Evolutionary conservation across 2,888 invertebrate species (phyloP), one percentile per base, ranked within the genome.

Genomic region (Campopleginae sp.): DNA sequence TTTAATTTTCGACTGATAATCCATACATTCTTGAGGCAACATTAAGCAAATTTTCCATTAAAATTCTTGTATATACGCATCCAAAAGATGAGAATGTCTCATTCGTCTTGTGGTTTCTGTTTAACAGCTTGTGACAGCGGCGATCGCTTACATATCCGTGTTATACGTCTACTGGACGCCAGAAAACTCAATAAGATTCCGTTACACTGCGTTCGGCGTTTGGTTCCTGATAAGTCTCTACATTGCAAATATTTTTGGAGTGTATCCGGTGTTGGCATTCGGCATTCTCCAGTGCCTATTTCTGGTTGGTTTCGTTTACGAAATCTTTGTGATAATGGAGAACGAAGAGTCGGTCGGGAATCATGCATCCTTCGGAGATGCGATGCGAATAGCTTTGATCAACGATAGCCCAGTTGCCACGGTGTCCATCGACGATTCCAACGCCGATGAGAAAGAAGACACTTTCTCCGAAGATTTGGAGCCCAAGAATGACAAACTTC

Each of bases 161-260:
- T 95, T 98, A 0, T 95, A 96, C 87, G 94, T 97, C 74, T 94
- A 96, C 88, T 98, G 98, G 98, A 96, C 95, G 48, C 96, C 96
- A 0, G 94, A 96, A 85, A 96, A 96, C 85, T 96, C 96, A 23
- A 94, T 94, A 7, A 94, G 95, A 78, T 96, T 97, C 91, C 95
- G 96, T 58, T 95, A 96, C 72, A 95, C 96, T 12, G 96, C 98
- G 0, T 96, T 96, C 87, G 94, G 95, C 0, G 93, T 97, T 31
- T 98, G 98, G 98, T 94, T 97, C 17, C 94, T 97, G 5, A 94
- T 97, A 46, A 96, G 97, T 27, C 96, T 97, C 87, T 97, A 96
- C 91, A 89, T 97, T 14, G 96, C 98, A 66, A 96, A 97, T 88
- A 95, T 96, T 51, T 95, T 97, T 1, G 97, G 97, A 0, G 95